Base-by-base conservation (phyloP, 1,140 invertebrate genomes). In the Battus philenor region DNA sequence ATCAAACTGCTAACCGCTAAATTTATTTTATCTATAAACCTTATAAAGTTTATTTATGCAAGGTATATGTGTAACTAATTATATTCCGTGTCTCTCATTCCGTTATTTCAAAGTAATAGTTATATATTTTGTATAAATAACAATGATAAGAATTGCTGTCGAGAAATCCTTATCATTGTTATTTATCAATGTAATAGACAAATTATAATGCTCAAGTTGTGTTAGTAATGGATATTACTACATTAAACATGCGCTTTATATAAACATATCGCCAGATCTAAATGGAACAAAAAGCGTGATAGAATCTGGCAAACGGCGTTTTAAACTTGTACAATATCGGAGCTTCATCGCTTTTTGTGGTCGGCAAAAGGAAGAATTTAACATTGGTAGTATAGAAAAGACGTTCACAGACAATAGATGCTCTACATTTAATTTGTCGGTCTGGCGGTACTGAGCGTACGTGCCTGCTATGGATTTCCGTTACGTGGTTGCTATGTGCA, bases 361-460 rank as follows among this genome's bases (percentile, higher is more conserved):
- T 9, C 0, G 16, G 8, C 12, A 41, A 41, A 41, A 29, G 11
- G 22, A 39, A 27, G 6, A 1, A 41, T 41, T 41, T 22, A 41
- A 41, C 22, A 30, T 11, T 29, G 26, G 38, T 6, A 17, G 9
- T 27, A 27, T 41, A 27, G 9, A 29, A 41, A 29, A 41, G 36
- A 39, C 8, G n/a, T 29, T 41, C 13, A 16, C 22, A 39, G 36
- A 33, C 32, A 39, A 41, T 16, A 16, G 22, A 29, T 41, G 38
- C 13, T 41, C 38, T 29, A 41, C 26, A 41, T 41, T 41, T 27
- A 17, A 41, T 41, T 41, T 33, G 31, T 17, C 31, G 7, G 31
- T 17, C 12, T 41, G 24, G 24, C 20, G 7, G 13, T 15, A 39
- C 20, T 4, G 24, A n/a, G 13, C 13, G 13, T 41, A 16, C 22